Conservation (phyloP, 2,888 invertebrate genomes). For the Ophion obscuratus region DNA sequence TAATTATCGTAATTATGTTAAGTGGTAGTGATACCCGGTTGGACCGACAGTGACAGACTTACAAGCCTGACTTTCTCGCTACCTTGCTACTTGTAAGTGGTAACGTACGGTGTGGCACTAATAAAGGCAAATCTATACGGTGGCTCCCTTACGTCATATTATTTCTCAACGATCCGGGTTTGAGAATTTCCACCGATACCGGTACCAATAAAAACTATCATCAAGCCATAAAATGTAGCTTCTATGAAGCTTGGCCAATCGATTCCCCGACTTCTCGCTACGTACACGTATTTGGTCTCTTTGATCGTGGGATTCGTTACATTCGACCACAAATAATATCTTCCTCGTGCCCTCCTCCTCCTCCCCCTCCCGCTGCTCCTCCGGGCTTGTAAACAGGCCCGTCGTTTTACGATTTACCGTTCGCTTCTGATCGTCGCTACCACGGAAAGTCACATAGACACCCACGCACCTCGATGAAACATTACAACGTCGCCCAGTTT, state of each 20-base stretch:
- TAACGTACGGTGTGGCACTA: not conserved
- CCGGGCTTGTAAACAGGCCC: constrained; percentile 60
- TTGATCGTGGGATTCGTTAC: constrained; percentile 60
- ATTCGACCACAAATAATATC: constrained; percentile 43
- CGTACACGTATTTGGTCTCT: constrained; percentile 33
- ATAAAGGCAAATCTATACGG: constrained; percentile 32
- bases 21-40: constrained; percentile 6
- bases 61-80: constrained; percentile 24
- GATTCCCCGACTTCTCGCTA: constrained; percentile 24
- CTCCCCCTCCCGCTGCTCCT: constrained; percentile 11
- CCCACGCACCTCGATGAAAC: constrained; percentile 48
- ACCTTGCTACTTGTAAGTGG: constrained; percentile 32
- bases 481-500: constrained; percentile 20
- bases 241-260: constrained; percentile 43
- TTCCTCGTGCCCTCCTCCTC: constrained; percentile 24
- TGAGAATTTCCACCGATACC: constrained; percentile 38
- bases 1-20: constrained; percentile 12
- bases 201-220: constrained; percentile 39
- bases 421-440: constrained; percentile 62
- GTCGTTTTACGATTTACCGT: constrained; percentile 65
- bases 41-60: constrained; percentile 34
- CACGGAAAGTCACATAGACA: constrained; percentile 39
- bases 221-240: constrained; percentile 54
- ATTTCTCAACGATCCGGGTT: constrained; percentile 43
- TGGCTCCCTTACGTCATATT: constrained; percentile 6